Base-by-base conservation (phyloP, 2,113 vertebrate genomes). In the Ictidomys tridecemlineatus region DNA sequence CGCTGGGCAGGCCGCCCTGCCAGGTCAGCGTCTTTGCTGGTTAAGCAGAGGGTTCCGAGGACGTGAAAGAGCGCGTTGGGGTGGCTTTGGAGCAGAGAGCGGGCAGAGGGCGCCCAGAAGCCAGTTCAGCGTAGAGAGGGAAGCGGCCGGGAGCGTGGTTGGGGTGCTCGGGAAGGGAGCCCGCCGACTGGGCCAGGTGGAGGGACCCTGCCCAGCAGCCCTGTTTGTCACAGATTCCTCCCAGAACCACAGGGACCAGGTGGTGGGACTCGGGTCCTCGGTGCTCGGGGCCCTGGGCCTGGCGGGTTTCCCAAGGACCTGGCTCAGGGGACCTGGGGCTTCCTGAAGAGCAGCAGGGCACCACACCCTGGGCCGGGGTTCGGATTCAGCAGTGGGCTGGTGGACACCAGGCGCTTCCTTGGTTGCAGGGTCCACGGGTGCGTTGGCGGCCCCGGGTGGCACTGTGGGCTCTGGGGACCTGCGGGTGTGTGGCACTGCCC, bases 1-100 rank as follows among this genome's bases (percentile, higher is more conserved):
- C 34, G 70, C 94, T 85, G 98, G 98, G 98, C 98, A 98, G 98
- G 98, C 98, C 98, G 95, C 42, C 89, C 91, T 95, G 85, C 96
- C 95, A 95, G 97, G 96, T 93, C 95, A 20, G 96, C 95, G 96
- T 97, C 97, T 98, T 97, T 76, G 79, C 94, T 96, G 94, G 96
- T 97, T 98, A 98, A 97, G 97, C 6, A 45, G 97, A 93, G 72
- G 83, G 96, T 96, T 97, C 39, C 97, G 89, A 94, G 95, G 98
- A 95, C 20, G 34, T 48, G 88, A 95, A 93, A 32, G 61, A 70
- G 22, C 34, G 79, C 74, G 16, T 94, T 88, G 1, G 39, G 39
- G 13, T 0, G 12, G 53, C 5, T 8, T 39, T 5, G 14, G 83
- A 18, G 28, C 2, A 13, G 30, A 45, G 63, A 24, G 14, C 4